These are phyloP conservation scores for Pseudobourletiella spinata DNA, from an alignment of 1,140 invertebrate species.

Conservation along the genomic window DNA sequence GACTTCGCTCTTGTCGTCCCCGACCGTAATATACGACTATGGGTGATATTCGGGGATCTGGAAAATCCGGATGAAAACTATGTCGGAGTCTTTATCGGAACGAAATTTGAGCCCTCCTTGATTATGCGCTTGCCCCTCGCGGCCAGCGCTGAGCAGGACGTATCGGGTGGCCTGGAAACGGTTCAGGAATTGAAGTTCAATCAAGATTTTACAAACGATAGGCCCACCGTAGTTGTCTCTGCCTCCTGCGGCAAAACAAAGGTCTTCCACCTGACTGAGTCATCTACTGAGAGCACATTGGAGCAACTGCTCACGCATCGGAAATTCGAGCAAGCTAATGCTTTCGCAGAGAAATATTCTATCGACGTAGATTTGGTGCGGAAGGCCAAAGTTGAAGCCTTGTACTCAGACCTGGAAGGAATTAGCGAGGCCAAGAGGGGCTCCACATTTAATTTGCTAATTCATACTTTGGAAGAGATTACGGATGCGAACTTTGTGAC, in stretches of 20 bases:
- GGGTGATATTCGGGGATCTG: conserved; percentile 12
- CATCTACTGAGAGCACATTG: conserved; percentile 23
- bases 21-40: conserved; percentile 15
- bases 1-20: conserved; percentile 21
- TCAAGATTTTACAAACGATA: no score
- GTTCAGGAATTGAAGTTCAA: no score
- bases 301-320: conserved; percentile 26
- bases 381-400: conserved; percentile 24
- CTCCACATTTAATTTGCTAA: no score
- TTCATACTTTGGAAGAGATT: conserved; percentile 21
- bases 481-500: conserved; percentile 26
- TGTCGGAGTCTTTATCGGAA: conserved; percentile 17
- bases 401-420: neutral
- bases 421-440: neutral
- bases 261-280: conserved; percentile 20
- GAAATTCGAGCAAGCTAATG: conserved; percentile 21
- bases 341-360: conserved; percentile 15
- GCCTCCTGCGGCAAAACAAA: neutral
- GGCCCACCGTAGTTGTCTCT: neutral
- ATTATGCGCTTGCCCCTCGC: conserved; percentile 3
- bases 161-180: no score
- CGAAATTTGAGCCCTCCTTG: conserved; percentile 15
- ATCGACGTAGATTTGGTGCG: conserved; percentile 30
- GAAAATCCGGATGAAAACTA: neutral
- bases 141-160: neutral